Conservation (phyloP, 2,888 invertebrate genomes). For the Noctua janthe region DNA sequence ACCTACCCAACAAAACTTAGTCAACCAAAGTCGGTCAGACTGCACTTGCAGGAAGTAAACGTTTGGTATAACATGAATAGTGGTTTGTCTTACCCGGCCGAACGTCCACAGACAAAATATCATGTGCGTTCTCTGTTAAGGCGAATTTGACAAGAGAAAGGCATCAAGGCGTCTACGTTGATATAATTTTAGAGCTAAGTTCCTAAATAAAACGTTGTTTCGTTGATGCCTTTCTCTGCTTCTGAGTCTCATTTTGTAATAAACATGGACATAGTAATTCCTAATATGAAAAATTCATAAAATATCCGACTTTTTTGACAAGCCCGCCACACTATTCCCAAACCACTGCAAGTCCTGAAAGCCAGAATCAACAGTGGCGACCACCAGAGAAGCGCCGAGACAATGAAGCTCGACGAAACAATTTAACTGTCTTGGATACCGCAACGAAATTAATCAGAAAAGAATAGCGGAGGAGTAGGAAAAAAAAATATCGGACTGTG, state of each 20-base stretch:
- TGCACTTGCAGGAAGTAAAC: not conserved
- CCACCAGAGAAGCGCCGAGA: too few species aligned
- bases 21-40: slow-evolving; percentile 10
- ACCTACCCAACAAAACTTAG: not conserved
- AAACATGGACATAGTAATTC: not conserved
- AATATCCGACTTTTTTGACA: not conserved
- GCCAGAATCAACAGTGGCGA: too few species aligned
- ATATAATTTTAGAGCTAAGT: not conserved
- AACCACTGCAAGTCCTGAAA: too few species aligned
- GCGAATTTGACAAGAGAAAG: too few species aligned
- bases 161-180: not conserved
- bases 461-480: too few species aligned
- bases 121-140: too few species aligned
- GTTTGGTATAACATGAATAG: not conserved
- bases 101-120: not conserved
- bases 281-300: not conserved
- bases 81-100: not conserved
- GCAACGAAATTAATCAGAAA: too few species aligned
- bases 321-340: too few species aligned
- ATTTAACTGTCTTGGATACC: too few species aligned
- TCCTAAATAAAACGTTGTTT: not conserved
- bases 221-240: not conserved
- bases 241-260: not conserved
- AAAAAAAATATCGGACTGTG: not conserved
- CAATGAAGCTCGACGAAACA: too few species aligned